phyloP scores from a whole-genome alignment of 2,888 invertebrate genomes.

The Macrosiphum euphorbiae region DNA sequence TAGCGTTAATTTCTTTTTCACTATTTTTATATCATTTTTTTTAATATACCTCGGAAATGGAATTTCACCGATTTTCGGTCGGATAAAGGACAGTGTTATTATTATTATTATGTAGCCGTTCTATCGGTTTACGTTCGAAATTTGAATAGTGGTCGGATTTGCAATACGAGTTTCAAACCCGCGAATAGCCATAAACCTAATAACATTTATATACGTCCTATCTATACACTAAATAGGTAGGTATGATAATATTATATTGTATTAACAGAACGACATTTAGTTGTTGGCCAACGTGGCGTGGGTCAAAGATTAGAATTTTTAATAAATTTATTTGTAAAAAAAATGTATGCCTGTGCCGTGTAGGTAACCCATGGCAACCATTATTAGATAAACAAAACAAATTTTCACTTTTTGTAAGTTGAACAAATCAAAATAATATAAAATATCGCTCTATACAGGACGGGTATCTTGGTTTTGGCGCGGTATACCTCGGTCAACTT shows the following conservation, averaged over 20 bases:
- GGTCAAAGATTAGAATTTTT: too few species aligned
- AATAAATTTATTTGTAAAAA: too few species aligned
- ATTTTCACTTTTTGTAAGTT: too few species aligned
- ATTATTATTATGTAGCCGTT: background rate
- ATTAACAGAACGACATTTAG: background rate
- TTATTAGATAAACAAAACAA: too few species aligned
- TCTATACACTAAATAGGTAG: too few species aligned
- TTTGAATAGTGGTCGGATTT: slow-evolving; percentile 1
- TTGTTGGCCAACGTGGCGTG: background rate
- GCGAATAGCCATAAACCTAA: background rate
- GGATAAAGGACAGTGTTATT: background rate
- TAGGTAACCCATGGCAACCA: too few species aligned
- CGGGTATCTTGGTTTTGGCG: too few species aligned
- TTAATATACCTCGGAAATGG: background rate
- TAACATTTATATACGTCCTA: background rate
- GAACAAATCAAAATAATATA: too few species aligned
- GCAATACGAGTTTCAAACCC: background rate
- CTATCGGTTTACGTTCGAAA: background rate
- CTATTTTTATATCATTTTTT: slow-evolving; percentile 7
- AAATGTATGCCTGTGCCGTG: too few species aligned
- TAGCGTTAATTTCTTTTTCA: background rate
- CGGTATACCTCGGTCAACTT: too few species aligned
- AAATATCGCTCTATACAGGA: too few species aligned
- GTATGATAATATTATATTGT: background rate
- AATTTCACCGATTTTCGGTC: background rate